Evolutionary conservation across 92 coral and sea anemone genomes (phyloP), one percentile per base, ranked within the genome.

Genomic region (Bergia puertoricense): DNA sequence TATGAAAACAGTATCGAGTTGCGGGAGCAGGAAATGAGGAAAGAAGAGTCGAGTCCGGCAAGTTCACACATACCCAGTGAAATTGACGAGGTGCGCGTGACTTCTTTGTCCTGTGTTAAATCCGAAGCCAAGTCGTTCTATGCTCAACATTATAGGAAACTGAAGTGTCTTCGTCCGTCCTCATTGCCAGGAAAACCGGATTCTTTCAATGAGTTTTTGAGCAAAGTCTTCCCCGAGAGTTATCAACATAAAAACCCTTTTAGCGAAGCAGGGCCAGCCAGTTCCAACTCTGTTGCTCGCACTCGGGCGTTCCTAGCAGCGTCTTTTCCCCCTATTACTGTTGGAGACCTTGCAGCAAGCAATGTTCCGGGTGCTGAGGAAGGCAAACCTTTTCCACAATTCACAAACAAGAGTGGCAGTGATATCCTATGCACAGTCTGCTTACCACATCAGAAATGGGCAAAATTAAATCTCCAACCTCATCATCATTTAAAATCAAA

Each of bases 231-330:
- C 10, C 48, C 85, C 30, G 82, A 79, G 65, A 79, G 71, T 51
- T 51, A 6, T 51, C 74, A 57, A 81, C 5, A 51, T 36, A 54
- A 41, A 30, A 15, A 41, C 22, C 75, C 74, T 2, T 81, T 81
- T 41, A 65, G 74, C 44, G 75, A 62, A 57, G 86, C 86, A 57
- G 76, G 76, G 1, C 76, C 76, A 82, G 7, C 86, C 46, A 82
- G 71, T 37, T 78, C 86, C 57, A 0, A 68, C 48, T 6, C 75
- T 65, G 77, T 65, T 81, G 90, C 75, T 50, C 62, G 66, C 81
- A 50, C 90, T 81, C 73, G 85, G 73, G 80, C 88, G 43, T 81
- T 90, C 37, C 89, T 85, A 37, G 92, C 92, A 69, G 83, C 84
- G 44, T 54, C 92, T 79, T 90, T 86, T 69, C 88, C 90, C 62